Evolutionary conservation across 2,888 invertebrate genomes (phyloP), one percentile per base, ranked within the genome.

Genomic region (Eupeodes latifasciatus): DNA sequence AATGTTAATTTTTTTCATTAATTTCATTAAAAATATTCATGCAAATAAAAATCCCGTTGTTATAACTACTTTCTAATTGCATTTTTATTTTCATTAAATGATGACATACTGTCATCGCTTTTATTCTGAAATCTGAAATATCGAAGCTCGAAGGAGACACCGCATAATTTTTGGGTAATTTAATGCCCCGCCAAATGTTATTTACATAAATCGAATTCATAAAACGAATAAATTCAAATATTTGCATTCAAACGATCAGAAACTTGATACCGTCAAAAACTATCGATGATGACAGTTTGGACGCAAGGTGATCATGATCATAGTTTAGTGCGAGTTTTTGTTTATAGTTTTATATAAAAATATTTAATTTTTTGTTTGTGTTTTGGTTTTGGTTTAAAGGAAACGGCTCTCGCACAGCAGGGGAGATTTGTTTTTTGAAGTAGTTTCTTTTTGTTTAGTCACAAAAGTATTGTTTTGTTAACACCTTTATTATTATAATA

Each of bases 191-290:
- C 55, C 55, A 69, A 53, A 40, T 16, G 85, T 49, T 53, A 81
- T 85, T 88, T 77, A 81, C 80, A 88, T 88, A 88, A 80, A 79
- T 80, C 66, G 40, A 47, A 72, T 72, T 72, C 75, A 36, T 27
- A 79, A 82, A 34, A 11, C 16, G n/a, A 62, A 72, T 44, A 55
- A 59, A 59, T 72, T 72, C 53, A 44, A 16, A 47, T 62, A 88
- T 88, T 88, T 88, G 85, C 88, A 85, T 88, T 78, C 81, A 85
- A 78, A 88, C 78, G 53, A 53, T 71, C 69, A 67, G 74, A 78
- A 88, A 85, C 85, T 88, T 64, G 85, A 87, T 81, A 84, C 57
- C 19, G 14, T 27, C 27, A 27, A 27, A 27, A 27, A 55, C 57
- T 19, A n/a, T 80, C 74, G 81, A 81, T 78, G 81, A 53, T 61